Evolutionary conservation across 64 coral and sea anemone genomes (phyloP).

Genomic region (Catalaphyllia jardinei): DNA sequence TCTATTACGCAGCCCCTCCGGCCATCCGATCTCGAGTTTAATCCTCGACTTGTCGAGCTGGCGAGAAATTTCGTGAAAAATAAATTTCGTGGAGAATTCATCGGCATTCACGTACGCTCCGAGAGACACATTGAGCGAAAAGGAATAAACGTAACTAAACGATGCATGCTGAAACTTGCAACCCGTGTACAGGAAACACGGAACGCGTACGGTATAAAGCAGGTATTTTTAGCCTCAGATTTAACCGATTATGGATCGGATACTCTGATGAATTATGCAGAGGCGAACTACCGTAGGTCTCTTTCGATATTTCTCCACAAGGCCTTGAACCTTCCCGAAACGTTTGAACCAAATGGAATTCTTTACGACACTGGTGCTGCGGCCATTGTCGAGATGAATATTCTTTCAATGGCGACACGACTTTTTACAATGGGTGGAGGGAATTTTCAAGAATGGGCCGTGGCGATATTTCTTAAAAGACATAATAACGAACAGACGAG

Average conservation of each 20-base stretch:
- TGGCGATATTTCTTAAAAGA: slow-evolving; percentile 68
- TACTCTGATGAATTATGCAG: slow-evolving; percentile 68
- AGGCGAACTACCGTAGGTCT: slow-evolving; percentile 40
- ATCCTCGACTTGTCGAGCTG: slow-evolving; percentile 71
- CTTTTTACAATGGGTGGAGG: slow-evolving; percentile 91
- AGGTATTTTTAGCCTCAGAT: slow-evolving; percentile 91
- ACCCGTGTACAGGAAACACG: slow-evolving; percentile 64
- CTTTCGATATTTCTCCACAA: slow-evolving; percentile 68
- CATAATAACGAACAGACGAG: not conserved
- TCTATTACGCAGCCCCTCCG: slow-evolving; percentile 57
- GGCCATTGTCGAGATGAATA: slow-evolving; percentile 98
- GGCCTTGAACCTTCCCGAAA: slow-evolving; percentile 59
- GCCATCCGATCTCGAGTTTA: slow-evolving; percentile 83
- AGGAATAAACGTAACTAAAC: slow-evolving; percentile 77
- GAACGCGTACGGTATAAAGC: slow-evolving; percentile 37
- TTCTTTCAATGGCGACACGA: slow-evolving; percentile 76
- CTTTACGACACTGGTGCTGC: slow-evolving; percentile 88
- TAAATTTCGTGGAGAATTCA: slow-evolving; percentile 64
- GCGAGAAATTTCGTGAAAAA: slow-evolving; percentile 73
- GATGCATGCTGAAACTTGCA: slow-evolving; percentile 84
- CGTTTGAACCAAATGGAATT: slow-evolving; percentile 55
- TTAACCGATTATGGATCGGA: slow-evolving; percentile 93
- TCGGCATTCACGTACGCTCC: slow-evolving; percentile 83
- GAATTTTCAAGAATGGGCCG: slow-evolving; percentile 96
- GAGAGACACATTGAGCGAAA: slow-evolving; percentile 85